Evolutionary conservation across 2,888 invertebrate species (phyloP).

Genomic region (Harmothoe impar): DNA sequence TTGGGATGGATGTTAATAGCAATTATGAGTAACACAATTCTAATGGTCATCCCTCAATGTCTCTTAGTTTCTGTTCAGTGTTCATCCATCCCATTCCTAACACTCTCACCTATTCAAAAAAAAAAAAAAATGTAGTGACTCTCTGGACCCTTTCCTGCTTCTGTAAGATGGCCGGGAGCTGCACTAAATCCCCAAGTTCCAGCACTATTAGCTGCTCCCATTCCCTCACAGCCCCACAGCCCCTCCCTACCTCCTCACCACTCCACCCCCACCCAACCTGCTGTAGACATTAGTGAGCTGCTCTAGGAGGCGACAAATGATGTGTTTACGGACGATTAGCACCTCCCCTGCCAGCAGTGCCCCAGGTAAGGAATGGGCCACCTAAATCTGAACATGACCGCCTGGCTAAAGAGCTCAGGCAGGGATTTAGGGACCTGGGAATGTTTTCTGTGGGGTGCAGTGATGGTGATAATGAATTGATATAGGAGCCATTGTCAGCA

Average conservation of each 20-base stretch:
- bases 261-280: neutral
- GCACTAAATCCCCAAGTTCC: neutral
- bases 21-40: too few species aligned
- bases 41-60: too few species aligned
- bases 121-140: too few species aligned
- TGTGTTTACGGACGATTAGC: conserved; percentile 14
- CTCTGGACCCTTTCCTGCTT: too few species aligned
- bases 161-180: too few species aligned
- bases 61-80: too few species aligned
- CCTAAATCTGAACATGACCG: neutral
- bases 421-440: neutral
- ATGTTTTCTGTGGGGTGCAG: neutral
- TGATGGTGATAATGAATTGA: conserved; percentile 18
- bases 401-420: neutral
- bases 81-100: too few species aligned
- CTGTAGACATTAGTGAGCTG: neutral
- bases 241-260: neutral
- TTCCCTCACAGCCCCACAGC: neutral
- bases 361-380: neutral
- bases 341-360: neutral
- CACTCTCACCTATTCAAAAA: too few species aligned
- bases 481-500: neutral
- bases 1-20: too few species aligned
- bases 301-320: neutral
- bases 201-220: neutral